These are phyloP conservation scores for Pangasius larnaudii DNA, from an alignment of 2,797 vertebrate genomes.

Conservation along the genomic window DNA sequence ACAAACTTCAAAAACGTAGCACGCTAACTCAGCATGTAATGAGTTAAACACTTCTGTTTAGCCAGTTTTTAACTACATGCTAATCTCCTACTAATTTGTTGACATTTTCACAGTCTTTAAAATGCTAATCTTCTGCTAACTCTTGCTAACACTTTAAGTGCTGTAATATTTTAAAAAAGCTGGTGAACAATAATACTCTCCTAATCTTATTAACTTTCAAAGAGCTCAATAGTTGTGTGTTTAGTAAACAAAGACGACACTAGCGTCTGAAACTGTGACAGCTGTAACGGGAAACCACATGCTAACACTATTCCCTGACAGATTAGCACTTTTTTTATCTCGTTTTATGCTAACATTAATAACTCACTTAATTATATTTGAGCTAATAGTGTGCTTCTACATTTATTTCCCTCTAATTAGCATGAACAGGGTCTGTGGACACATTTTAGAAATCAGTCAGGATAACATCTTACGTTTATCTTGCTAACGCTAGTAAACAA, in stretches of 20 bases:
- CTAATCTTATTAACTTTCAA: neutral
- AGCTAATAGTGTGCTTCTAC: neutral
- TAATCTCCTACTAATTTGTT: neutral
- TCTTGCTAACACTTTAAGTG: neutral
- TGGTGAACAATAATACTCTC: neutral
- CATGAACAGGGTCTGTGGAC: neutral
- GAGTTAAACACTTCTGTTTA: neutral
- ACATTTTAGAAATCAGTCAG: neutral
- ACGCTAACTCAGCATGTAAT: neutral
- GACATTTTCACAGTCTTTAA: neutral
- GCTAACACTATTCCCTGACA: neutral
- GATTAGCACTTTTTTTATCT: neutral
- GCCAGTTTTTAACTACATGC: neutral
- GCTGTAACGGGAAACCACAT: neutral
- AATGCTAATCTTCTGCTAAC: neutral
- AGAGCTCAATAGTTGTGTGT: conserved; percentile 32
- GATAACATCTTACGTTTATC: neutral
- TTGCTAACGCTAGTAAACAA: neutral
- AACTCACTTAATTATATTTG: neutral
- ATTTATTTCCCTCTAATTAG: neutral
- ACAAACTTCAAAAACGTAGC: neutral
- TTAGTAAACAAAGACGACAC: conserved; percentile 49
- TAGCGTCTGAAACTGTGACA: conserved; percentile 41
- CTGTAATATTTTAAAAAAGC: neutral
- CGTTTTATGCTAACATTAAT: neutral